phyloP scores from a whole-genome alignment of 2,113 vertebrate species.

The Mormoops blainvillei region DNA sequence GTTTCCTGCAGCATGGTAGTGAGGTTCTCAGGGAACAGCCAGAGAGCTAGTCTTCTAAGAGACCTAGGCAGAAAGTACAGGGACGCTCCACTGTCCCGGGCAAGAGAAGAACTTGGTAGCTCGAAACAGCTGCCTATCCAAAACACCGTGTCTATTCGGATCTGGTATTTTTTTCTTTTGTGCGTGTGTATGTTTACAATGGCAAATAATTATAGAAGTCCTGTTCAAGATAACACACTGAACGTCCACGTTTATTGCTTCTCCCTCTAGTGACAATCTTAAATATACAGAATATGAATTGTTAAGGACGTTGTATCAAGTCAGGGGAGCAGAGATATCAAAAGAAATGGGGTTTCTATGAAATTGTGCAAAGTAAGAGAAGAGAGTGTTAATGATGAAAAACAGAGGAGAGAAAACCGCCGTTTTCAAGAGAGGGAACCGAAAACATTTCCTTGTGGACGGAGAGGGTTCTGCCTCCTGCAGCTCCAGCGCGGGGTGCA shows the following conservation, averaged over 20 bases:
- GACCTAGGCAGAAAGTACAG: neutral
- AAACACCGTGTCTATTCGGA: neutral
- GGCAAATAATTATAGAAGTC: neutral
- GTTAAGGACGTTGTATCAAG: neutral
- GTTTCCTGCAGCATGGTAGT: neutral
- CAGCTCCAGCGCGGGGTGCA: neutral
- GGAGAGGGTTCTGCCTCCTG: neutral
- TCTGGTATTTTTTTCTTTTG: neutral
- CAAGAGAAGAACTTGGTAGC: neutral
- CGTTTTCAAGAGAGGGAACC: neutral
- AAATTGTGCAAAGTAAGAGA: neutral
- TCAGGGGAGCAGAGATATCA: neutral
- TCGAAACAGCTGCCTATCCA: neutral
- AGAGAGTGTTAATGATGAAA: neutral
- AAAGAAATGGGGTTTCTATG: neutral
- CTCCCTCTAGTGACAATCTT: neutral
- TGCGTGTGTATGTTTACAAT: neutral
- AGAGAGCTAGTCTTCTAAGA: neutral
- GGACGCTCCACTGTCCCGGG: neutral
- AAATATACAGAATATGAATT: neutral
- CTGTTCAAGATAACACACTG: neutral
- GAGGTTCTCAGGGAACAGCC: neutral
- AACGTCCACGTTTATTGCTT: neutral
- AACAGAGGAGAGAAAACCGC: neutral
- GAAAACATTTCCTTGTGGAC: neutral